Evolutionary conservation across 1,140 invertebrate species (phyloP).

Genomic region (Drosophila nasuta): DNA sequence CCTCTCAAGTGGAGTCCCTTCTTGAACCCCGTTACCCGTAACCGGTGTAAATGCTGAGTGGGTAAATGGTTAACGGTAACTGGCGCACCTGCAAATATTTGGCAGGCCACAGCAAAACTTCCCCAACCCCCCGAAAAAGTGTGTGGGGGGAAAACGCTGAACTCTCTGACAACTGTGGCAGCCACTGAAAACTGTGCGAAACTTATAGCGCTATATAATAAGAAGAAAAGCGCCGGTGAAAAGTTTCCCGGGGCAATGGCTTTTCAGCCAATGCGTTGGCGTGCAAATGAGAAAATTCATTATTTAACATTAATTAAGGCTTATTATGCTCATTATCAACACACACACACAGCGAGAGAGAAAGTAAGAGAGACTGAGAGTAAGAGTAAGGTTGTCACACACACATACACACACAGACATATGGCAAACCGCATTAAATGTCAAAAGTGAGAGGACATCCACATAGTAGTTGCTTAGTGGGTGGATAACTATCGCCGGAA

Average conservation of each 20-base stretch:
- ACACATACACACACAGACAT: conserved; percentile 28
- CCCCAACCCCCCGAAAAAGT: too few relatives aligned
- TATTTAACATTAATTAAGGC: conserved; percentile 84
- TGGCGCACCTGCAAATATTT: conserved; percentile 63
- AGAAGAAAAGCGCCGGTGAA: conserved; percentile 26
- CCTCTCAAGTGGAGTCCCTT: conserved; percentile 10
- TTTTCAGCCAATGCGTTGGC: conserved; percentile 65
- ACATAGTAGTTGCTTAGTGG: conserved; percentile 5
- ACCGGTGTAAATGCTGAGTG: not conserved
- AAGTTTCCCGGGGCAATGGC: conserved; percentile 43
- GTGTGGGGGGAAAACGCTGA: too few relatives aligned
- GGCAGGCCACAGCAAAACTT: conserved; percentile 36
- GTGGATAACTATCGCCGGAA: conserved; percentile 59
- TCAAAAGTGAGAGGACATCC: conserved; percentile 32
- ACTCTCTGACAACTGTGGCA: not conserved
- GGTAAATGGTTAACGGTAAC: conserved; percentile 23
- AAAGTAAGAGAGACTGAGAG: not conserved
- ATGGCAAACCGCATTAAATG: conserved; percentile 72
- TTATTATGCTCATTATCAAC: conserved; percentile 84
- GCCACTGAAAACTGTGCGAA: conserved; percentile 23
- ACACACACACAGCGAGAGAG: conserved; percentile 40
- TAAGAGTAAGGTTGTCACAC: not conserved
- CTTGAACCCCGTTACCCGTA: not conserved
- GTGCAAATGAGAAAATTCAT: conserved; percentile 82
- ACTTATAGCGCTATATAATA: conserved; percentile 20